Base-by-base conservation (phyloP, 2,797 vertebrate genomes). In the Tauraco hartlaubi region DNA sequence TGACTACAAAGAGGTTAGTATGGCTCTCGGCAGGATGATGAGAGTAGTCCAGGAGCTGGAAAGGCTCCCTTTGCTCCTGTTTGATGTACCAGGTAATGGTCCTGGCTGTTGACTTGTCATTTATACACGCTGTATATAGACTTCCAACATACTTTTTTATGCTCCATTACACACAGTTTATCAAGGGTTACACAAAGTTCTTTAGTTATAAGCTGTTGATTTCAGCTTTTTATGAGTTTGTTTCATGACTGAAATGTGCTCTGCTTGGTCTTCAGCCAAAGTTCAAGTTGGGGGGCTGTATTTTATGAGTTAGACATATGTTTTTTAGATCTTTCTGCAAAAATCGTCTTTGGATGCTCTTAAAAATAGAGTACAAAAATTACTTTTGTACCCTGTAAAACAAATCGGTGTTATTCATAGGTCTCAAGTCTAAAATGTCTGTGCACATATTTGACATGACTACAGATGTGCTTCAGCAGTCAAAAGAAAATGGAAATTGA, bases 141-240 rank as follows among this genome's bases (percentile, higher is more conserved):
- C 91, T 75, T 62, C 39, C 54, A 86, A 15, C 41, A 6, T 63
- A 51, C 44, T 68, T 69, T 90, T 85, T 55, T n/a, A 75, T 92
- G 46, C 49, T 90, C 75, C 35, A 15, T 86, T 77, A 51, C 44
- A 31, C 14, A 19, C 35, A 19, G 20, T 91, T 78, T 88, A 73
- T 59, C 63, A 78, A 80, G 62, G 76, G 52, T 88, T 93, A 84
- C 39, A n/a, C 66, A 58, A 71, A 92, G 68, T 89, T 88, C 64
- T 82, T 79, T 39, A 31, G 77, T 84, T 86, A 85, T 37, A 90
- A 72, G 37, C 43, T 43, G 15, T 64, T 82, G 23, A 78, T 93
- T 77, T 76, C 55, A 59, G 63, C 37, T 74, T 90, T 92, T 91
- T 88, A 46, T 4, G 26, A 51, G 55, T 88, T 84, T 41, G 8